Conservation (phyloP, 2,797 vertebrate genomes). For the Natrix natrix region DNA sequence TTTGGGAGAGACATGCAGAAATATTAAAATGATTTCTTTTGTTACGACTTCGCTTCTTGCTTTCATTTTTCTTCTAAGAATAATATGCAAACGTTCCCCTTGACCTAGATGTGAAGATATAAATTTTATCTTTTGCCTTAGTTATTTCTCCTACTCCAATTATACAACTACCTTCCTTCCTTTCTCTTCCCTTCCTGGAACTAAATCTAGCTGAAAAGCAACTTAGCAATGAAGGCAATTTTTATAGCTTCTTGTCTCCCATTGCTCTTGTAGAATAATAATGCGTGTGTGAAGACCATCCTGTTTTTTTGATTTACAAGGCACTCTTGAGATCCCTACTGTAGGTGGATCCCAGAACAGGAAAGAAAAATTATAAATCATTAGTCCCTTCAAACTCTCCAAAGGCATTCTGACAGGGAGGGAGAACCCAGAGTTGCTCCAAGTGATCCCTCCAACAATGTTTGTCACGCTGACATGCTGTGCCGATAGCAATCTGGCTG, state of each 20-base stretch:
- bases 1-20: not conserved
- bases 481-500: conserved; percentile 29
- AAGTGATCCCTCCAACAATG: conserved; percentile 48
- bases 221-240: conserved; percentile 58
- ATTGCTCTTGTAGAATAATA: conserved; percentile 61
- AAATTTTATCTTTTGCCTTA: conserved; percentile 33
- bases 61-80: conserved; percentile 5
- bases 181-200: conserved; percentile 43
- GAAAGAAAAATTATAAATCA: conserved; percentile 62
- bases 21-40: not conserved
- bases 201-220: conserved; percentile 56
- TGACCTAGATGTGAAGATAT: not conserved
- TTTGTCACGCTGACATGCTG: conserved; percentile 57
- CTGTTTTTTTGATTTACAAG: conserved; percentile 64
- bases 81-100: not conserved
- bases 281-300: conserved; percentile 43
- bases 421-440: conserved; percentile 45
- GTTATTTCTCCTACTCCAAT: conserved; percentile 30
- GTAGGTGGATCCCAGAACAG: conserved; percentile 60
- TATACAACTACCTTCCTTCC: conserved; percentile 5
- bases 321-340: conserved; percentile 46
- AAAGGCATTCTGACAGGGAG: conserved; percentile 52
- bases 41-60: not conserved
- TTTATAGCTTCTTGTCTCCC: conserved; percentile 61
- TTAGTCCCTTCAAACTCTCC: conserved; percentile 47